phyloP scores from a whole-genome alignment of 2,797 vertebrate species.

The Pipistrellus kuhlii region DNA sequence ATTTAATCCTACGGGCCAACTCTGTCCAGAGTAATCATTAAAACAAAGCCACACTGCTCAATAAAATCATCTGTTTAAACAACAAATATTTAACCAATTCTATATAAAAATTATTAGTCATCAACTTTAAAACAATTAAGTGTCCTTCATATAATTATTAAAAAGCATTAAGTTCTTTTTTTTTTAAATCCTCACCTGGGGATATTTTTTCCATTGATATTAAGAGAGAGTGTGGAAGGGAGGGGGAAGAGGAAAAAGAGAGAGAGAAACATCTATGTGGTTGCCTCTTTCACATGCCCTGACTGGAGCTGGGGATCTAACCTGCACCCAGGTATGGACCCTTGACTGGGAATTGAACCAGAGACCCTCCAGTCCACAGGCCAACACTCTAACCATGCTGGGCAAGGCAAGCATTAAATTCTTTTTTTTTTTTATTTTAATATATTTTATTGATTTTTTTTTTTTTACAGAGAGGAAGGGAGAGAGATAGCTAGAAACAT shows the following conservation, averaged over 20 bases:
- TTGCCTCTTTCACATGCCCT: too few relatives aligned
- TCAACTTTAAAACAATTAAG: constrained; percentile 54
- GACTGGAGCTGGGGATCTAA: too few relatives aligned
- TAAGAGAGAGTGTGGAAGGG: too few relatives aligned
- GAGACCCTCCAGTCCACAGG: neutral
- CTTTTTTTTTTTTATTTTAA: neutral
- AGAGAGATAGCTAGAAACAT: too few relatives aligned
- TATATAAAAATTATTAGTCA: neutral
- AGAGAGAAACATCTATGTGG: too few relatives aligned
- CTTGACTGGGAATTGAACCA: too few relatives aligned
- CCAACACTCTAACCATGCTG: neutral
- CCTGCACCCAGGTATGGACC: too few relatives aligned
- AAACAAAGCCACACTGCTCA: constrained; percentile 54
- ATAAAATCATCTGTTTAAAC: neutral
- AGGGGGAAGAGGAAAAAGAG: too few relatives aligned
- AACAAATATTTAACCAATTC: constrained; percentile 34
- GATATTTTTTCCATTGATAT: too few relatives aligned
- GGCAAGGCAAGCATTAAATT: neutral
- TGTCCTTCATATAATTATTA: neutral
- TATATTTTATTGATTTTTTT: too few relatives aligned
- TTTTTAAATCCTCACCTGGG: neutral
- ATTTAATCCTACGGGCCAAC: constrained; percentile 51
- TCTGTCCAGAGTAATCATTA: constrained; percentile 44
- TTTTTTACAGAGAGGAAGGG: too few relatives aligned
- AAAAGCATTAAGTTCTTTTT: neutral